These are phyloP conservation scores for Gonocerus acuteangulatus DNA, from an alignment of 2,888 invertebrate species.

Conservation along the genomic window DNA sequence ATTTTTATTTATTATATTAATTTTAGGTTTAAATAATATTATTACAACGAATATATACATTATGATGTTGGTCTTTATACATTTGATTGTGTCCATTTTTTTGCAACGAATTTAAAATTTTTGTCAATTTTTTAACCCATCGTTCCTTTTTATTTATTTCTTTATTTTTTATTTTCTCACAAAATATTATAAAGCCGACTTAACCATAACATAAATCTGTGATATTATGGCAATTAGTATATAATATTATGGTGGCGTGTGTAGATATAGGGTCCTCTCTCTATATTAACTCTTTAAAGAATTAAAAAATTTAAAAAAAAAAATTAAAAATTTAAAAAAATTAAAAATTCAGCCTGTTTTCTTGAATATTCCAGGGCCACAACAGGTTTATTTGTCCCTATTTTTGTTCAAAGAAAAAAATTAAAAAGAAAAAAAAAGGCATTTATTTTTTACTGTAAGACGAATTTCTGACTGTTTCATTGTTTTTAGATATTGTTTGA, in stretches of 20 bases:
- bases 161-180: constrained; percentile 9
- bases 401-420: constrained; percentile 16
- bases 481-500: constrained; percentile 18
- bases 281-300: constrained; percentile 15
- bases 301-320: constrained; percentile 25
- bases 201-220: constrained; percentile 35
- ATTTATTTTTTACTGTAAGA: constrained; percentile 18
- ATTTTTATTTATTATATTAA: not conserved
- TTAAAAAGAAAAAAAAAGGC: constrained; percentile 11
- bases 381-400: constrained; percentile 9
- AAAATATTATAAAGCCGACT: constrained; percentile 23
- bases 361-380: constrained; percentile 24
- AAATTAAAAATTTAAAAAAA: constrained; percentile 6
- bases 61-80: constrained; percentile 9
- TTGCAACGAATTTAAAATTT: constrained; percentile 23
- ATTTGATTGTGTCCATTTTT: constrained; percentile 15
- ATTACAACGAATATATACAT: constrained; percentile 17
- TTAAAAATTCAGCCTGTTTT: constrained; percentile 26
- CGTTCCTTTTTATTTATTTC: constrained; percentile 3
- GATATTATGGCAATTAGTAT: constrained; percentile 36
- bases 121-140: constrained; percentile 11
- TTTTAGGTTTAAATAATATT: constrained; percentile 7
- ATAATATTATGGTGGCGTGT: constrained; percentile 20
- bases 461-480: constrained; percentile 16
- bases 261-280: constrained; percentile 25